Conservation (phyloP, 2,797 vertebrate genomes). For the Melanotaenia parkinsoni region DNA sequence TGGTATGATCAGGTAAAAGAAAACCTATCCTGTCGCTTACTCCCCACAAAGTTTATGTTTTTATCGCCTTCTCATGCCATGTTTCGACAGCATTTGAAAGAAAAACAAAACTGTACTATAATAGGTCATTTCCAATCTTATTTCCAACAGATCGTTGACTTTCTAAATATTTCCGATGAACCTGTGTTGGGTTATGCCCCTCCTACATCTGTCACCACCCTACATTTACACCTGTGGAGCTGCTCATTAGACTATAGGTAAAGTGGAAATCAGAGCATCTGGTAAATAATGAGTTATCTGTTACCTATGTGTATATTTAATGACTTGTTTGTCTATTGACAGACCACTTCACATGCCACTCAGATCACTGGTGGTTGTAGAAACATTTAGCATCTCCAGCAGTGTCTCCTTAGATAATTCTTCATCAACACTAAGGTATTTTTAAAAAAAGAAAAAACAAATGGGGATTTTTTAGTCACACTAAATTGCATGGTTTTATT, state of each 20-base stretch:
- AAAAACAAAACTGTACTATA: background rate
- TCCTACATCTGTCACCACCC: conserved; percentile 91
- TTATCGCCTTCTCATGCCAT: conserved; percentile 4
- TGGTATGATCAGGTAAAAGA: conserved; percentile 97
- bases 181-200: conserved; percentile 96
- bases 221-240: conserved; percentile 93
- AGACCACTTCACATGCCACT: conserved; percentile 94
- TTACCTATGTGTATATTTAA: conserved; percentile 3
- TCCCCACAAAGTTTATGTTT: background rate
- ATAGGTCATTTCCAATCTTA: background rate
- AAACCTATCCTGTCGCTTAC: background rate
- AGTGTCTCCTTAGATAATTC: conserved; percentile 93
- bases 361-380: conserved; percentile 92
- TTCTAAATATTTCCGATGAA: conserved; percentile 96
- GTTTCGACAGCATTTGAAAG: background rate
- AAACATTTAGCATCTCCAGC: conserved; percentile 97
- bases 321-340: conserved; percentile 30
- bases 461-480: background rate
- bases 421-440: conserved; percentile 94
- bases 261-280: conserved; percentile 9
- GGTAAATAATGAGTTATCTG: background rate
- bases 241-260: conserved; percentile 97
- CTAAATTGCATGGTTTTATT: background rate
- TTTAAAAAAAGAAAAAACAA: background rate
- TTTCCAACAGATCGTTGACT: conserved; percentile 89